A percentile compares a stretch with the other conserved stretches of the same genome.
Evolutionary conservation across 1,140 invertebrate genomes (phyloP).

Genomic region (Scaptomyza hsui): DNA sequence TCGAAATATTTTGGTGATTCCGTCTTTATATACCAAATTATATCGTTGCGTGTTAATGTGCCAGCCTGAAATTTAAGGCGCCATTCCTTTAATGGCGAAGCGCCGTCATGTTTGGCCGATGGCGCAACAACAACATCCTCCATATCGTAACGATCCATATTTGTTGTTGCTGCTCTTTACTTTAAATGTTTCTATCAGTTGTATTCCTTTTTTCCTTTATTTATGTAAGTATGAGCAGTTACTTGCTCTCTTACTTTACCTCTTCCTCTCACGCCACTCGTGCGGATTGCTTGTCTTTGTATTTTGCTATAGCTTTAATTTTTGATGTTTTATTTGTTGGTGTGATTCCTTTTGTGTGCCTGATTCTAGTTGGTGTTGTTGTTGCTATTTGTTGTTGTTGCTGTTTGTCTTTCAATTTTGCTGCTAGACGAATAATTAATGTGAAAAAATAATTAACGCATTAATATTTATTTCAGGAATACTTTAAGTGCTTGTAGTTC

Average conservation of each 20-base stretch:
- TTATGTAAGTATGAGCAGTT: constrained; percentile 14
- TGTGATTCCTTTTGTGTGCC: constrained; percentile 8
- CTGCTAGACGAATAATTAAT: constrained; percentile 34
- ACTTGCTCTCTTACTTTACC: not conserved
- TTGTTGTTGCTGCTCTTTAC: constrained; percentile 5
- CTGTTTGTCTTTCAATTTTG: constrained; percentile 38
- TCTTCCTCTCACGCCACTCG: not conserved
- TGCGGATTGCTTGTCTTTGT: constrained; percentile 20
- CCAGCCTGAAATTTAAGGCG: constrained; percentile 70
- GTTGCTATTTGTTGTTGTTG: constrained; percentile 10
- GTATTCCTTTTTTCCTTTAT: not conserved
- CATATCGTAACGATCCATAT: constrained; percentile 81
- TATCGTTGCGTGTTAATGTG: constrained; percentile 62
- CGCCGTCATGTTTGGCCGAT: constrained; percentile 54
- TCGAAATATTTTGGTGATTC: constrained; percentile 75
- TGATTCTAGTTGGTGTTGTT: not conserved
- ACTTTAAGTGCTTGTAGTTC: too few species aligned
- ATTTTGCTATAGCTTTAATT: not conserved
- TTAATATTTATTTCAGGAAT: constrained; percentile 34
- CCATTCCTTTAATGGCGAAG: constrained; percentile 78
- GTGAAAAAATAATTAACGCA: constrained; percentile 31
- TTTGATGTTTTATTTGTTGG: constrained; percentile 16
- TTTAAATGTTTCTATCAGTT: not conserved
- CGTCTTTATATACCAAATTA: constrained; percentile 74
- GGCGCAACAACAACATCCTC: constrained; percentile 79